Evolutionary conservation across 2,113 vertebrate species (phyloP), one percentile per base, ranked within the genome.

Genomic region (Perccottus glenii): DNA sequence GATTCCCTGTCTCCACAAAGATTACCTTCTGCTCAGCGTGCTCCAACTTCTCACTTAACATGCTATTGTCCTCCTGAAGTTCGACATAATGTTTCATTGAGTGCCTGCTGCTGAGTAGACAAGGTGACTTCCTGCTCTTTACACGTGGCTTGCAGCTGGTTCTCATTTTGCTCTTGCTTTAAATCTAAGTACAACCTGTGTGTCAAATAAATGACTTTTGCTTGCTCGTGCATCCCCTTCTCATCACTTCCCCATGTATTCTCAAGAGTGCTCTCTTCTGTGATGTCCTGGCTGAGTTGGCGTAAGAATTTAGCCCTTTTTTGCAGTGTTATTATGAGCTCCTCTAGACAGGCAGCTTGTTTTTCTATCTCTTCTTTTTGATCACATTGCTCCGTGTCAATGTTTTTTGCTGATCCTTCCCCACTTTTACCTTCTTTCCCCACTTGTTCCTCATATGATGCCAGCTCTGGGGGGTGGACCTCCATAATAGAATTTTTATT

Each of bases 131-230:
- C 90, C 0, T 91, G 92, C 64, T 94, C 90, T 40, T 91, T 85
- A 65, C 89, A 87, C 32, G 93, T 66, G 0, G 47, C 33, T 0
- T 90, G 91, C 64, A 89, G 80, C 73, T 88, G 91, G 45, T 75
- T 85, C 65, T 88, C 86, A 60, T 84, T 87, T 44, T 89, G 82
- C 12, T 75, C 92, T 55, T 89, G 92, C 38, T 95, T 91, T 5
- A 92, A 87, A 70, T 94, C 92, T 8, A 92, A 72, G 0, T 86
- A 85, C 27, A 96, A 80, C 76, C 89, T 92, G 77, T 93, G 94
- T 9, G 92, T 90, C 0, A 95, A 65, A 0, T 96, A 98, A 63
- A 94, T 94, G 35, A 96, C 77, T 80, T 94, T 95, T 56, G 92
- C 95, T 82, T 95, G 95, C 61, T 94, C 85, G 9, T 95, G 90